Evolutionary conservation across 2,113 vertebrate species (phyloP), one percentile per base, ranked within the genome.

Genomic region (Crocuta crocuta): DNA sequence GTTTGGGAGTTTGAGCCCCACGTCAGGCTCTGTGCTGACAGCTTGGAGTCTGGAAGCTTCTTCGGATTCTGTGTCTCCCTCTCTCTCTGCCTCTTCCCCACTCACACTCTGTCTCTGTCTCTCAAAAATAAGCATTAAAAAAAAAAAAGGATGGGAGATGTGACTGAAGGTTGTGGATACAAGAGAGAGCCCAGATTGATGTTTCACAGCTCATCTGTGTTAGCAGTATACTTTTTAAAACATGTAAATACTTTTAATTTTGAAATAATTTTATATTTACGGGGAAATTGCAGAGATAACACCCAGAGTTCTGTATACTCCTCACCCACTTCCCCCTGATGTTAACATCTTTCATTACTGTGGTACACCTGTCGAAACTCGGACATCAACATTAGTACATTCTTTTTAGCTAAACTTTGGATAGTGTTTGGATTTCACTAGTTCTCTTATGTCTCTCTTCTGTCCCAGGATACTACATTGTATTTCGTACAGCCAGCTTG

Each of bases 201-300:
- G 0, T 58, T 88, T 94, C 96, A 74, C 28, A 39, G 3, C 19
- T 82, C 9, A 2, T 39, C 65, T 58, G n/a, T 86, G 61, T 93
- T 73, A 45, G 74, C 11, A 33, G 79, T 11, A 68, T 1, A 10
- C 55, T 39, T 61, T 23, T 61, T 24, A 21, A 23, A 61, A 21
- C 21, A 61, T 61, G 0, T 23, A 23, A 8, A 61, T 61, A 23
- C 8, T 61, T 61, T 94, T 43, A 78, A 39, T 43, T 96, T 84
- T 21, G 33, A 28, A 71, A 55, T 92, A 43, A 15, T 93, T 89
- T 93, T 85, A 48, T 83, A 73, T 91, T 97, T 93, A 71, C 31
- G 48, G 66, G 68, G 68, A 85, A 55, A 5, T 79, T 58, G 11
- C 74, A 83, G 43, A 97, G 73, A 35, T 48, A 43, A n/a, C 7